These are phyloP conservation scores for Tinamus major DNA, from an alignment of 2,797 vertebrate species.

Conservation along the genomic window DNA sequence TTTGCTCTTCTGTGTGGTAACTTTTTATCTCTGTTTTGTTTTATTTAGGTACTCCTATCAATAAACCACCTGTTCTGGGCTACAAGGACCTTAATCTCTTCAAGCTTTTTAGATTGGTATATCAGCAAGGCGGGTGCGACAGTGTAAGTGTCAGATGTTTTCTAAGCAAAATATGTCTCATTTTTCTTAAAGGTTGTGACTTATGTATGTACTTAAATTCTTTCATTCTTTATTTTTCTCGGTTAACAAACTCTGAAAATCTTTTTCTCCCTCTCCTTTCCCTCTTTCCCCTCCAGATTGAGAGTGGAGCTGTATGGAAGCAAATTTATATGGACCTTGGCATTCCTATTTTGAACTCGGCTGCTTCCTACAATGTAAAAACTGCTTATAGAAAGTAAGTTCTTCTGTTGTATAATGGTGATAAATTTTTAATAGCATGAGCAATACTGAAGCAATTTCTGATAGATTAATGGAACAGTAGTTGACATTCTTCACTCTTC, in stretches of 20 bases:
- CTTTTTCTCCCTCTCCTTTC: accelerated
- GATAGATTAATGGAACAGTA: background rate
- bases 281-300: slow-evolving; percentile 82
- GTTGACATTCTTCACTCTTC: background rate
- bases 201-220: background rate
- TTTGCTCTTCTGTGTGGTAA: background rate
- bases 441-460: background rate
- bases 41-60: slow-evolving; percentile 93
- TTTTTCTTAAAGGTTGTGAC: background rate
- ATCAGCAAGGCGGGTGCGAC: slow-evolving; percentile 93
- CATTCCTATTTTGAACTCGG: slow-evolving; percentile 97
- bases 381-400: slow-evolving; percentile 98
- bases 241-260: slow-evolving; percentile 65
- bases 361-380: slow-evolving; percentile 99
- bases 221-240: slow-evolving; percentile 18
- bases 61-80: slow-evolving; percentile 97
- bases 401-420: background rate
- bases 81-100: slow-evolving; percentile 99
- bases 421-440: background rate
- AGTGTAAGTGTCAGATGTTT: slow-evolving; percentile 83
- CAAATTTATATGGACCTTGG: slow-evolving; percentile 99
- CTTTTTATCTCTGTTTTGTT: slow-evolving; percentile 1
- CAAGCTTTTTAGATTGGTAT: slow-evolving; percentile 96
- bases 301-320: slow-evolving; percentile 97
- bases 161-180: slow-evolving; percentile 3